Conservation (phyloP, 2,113 vertebrate genomes). For the Gallinago jamesoni region DNA sequence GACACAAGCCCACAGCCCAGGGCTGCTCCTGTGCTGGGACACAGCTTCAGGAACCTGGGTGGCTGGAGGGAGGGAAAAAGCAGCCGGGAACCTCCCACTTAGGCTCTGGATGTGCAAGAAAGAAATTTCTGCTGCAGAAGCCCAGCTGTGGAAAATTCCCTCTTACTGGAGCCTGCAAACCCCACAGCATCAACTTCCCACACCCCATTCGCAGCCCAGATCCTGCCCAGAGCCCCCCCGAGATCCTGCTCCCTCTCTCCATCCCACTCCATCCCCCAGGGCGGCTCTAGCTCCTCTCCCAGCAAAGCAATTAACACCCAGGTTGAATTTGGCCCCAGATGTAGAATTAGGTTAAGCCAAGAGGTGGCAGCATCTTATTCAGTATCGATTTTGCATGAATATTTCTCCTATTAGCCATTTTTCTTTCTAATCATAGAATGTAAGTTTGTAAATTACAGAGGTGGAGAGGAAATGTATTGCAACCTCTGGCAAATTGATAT, state of each 20-base stretch:
- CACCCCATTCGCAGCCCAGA: not conserved
- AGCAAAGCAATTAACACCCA: not conserved
- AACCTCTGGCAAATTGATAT: slow-evolving; percentile 57
- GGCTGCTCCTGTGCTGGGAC: accelerated
- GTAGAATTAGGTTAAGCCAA: slow-evolving; percentile 46
- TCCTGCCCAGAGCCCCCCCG: not conserved
- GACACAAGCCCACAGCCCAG: not conserved
- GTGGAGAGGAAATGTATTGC: slow-evolving; percentile 28
- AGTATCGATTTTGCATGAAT: not conserved
- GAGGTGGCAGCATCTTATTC: slow-evolving; percentile 62
- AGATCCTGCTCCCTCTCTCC: accelerated
- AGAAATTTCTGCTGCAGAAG: not conserved
- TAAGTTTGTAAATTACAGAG: slow-evolving; percentile 52
- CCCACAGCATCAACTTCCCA: not conserved
- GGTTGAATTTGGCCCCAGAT: not conserved
- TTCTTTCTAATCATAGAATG: slow-evolving; percentile 36
- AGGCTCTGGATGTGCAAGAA: not conserved
- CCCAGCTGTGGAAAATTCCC: not conserved
- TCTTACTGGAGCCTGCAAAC: not conserved
- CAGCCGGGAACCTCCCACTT: not conserved
- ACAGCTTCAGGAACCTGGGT: not conserved
- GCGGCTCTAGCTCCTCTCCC: not conserved
- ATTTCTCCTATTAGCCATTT: slow-evolving; percentile 45
- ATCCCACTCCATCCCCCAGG: not conserved
- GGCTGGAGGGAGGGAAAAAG: not conserved